Conservation (phyloP, 1,140 invertebrate genomes). For the Bombus balteatus region DNA sequence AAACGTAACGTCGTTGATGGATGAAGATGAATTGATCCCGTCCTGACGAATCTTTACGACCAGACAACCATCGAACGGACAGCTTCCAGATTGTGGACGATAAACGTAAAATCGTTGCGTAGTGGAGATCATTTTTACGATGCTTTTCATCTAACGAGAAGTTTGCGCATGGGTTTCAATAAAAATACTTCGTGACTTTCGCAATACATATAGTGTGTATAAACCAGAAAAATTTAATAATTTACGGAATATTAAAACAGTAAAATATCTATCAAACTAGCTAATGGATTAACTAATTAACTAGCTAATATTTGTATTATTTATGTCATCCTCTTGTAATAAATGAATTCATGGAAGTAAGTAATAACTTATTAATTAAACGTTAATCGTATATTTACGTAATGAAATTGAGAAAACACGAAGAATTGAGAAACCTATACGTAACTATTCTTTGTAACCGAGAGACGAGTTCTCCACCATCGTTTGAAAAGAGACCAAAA, state of each 20-base stretch:
- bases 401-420: too few species aligned
- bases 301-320: too few species aligned
- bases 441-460: background rate
- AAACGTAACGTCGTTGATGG: background rate
- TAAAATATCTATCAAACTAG: background rate
- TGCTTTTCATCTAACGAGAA: background rate
- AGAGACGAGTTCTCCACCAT: background rate
- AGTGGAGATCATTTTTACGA: background rate
- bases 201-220: background rate
- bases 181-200: background rate
- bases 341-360: too few species aligned
- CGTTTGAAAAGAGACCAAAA: background rate
- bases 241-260: background rate
- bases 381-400: too few species aligned
- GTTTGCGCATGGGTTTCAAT: background rate
- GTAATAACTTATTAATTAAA: too few species aligned
- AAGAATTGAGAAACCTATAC: too few species aligned
- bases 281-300: too few species aligned
- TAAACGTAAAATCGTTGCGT: conserved; percentile 9
- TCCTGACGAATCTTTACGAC: background rate
- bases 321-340: too few species aligned
- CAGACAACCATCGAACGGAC: background rate
- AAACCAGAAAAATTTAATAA: background rate
- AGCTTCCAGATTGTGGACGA: background rate
- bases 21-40: conserved; percentile 31